A percentile compares a stretch with the other conserved stretches of the same genome.
These are phyloP conservation scores for Epinephelus awoara DNA, from an alignment of 2,797 vertebrate species.

Conservation along the genomic window DNA sequence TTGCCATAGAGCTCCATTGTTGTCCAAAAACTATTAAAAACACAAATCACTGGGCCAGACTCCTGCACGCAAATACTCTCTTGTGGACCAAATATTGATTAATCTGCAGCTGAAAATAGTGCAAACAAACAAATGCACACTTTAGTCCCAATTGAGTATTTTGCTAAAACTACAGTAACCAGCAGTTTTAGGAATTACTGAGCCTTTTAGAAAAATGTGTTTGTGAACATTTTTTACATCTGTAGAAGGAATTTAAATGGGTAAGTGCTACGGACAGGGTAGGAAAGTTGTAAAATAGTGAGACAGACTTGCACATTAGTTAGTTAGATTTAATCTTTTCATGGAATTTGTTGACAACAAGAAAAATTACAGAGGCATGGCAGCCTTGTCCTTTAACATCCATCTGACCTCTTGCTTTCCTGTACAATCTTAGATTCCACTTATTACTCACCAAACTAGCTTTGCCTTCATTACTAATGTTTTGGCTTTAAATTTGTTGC, in stretches of 20 bases:
- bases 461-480: constrained; percentile 21
- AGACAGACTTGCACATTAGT: not conserved
- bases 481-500: constrained; percentile 19
- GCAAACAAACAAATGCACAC: no score
- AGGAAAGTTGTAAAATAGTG: no score
- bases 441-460: not conserved
- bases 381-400: constrained; percentile 27
- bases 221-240: no score
- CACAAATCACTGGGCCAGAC: not conserved
- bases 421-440: constrained; percentile 1
- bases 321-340: not conserved
- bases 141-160: no score
- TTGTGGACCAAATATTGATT: not conserved
- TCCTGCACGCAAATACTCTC: not conserved
- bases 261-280: no score
- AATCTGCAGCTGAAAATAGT: no score
- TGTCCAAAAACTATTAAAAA: not conserved
- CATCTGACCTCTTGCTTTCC: constrained; percentile 12
- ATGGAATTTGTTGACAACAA: not conserved
- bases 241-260: no score
- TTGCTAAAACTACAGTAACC: no score
- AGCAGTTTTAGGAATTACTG: no score
- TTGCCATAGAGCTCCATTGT: no score
- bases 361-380: not conserved
- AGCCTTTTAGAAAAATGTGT: no score